Base-by-base conservation (phyloP, 1,140 invertebrate genomes). In the Euura lappo region DNA sequence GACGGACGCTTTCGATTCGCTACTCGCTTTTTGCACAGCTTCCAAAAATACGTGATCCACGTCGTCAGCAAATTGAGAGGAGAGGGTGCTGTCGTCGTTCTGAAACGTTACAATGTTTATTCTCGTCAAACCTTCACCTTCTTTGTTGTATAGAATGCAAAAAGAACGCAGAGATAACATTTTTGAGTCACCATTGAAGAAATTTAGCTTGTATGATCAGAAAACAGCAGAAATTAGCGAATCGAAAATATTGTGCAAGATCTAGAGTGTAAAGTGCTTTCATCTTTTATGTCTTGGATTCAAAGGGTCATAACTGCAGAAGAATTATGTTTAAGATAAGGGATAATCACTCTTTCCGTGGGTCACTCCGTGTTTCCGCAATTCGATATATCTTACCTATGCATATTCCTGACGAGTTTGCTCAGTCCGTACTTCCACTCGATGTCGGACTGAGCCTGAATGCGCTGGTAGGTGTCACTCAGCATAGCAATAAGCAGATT, bases 401-500 rank as follows among this genome's bases (percentile, higher is more conserved):
- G 98, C 98, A 99, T 99, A 83, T 98, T 98, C 77, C 98, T 91
- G 82, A 99, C 99, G 78, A 99, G 90, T 89, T 99, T 99, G 65
- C 98, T 99, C 79, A 99, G 88, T 45, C 98, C 98, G 84, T 98
- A 99, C 88, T 99, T 99, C 98, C 98, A 99, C 88, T 99, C 98
- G 79, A 98, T 99, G 88, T 99, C 98, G n/a, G 98, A 99, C 91
- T 99, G 98, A 65, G 98, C 97, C 91, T 99, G 94, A 85, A 99
- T 99, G 80, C 98, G 91, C 86, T 99, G 98, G 89, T 99, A 99
- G 45, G 98, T 99, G 90, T 99, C 98, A 83, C 97, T 98, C 98
- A 99, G 99, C 98, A 99, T 99, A 90, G 98, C 98, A 92, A 99
- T 99, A 80, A 99, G 93, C 72, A 99, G 92, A 90, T 99, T 99